Evolutionary conservation across 2,888 invertebrate genomes (phyloP), one percentile per base, ranked within the genome.

Genomic region (Neoaliturus tenellus): DNA sequence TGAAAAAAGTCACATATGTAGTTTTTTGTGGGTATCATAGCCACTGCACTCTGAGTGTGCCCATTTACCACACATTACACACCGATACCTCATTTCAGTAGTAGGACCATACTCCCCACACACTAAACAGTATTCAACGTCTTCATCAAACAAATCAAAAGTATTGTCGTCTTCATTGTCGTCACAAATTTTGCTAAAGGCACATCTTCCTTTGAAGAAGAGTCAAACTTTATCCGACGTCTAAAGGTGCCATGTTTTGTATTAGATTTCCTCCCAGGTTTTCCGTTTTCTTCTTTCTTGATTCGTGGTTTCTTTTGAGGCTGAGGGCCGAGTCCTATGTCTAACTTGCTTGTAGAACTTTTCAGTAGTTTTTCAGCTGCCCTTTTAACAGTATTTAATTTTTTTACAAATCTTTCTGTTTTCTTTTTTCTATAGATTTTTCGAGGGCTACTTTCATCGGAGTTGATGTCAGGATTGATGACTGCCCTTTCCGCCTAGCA

Each of bases 31-130:
- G 25, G 12, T 80, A 25, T 81, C 62, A 3, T 55, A n/a, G 3
- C 81, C 81, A 39, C 81, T 55, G 35, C 58, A 81, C 35, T 81
- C 81, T 25, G 81, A 31, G 35, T 81, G 81, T 62, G 35, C 81
- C 81, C 62, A 55, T 25, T 81, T 81, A 1, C 62, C 62, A 81
- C 81, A 81, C 14, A 44, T 2, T 20, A 58, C 58, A 62, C 81
- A 81, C 39, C 62, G 55, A 55, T 81, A 81, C 81, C 81, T 62
- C 31, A 51, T 80, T 55, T 62, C 62, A 62, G 62, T 25, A 62
- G 62, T 62, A 62, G 33, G 28, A 28, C 80, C 80, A 80, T 51
- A 80, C 55, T 80, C 55, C 35, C 35, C 55, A n/a, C 55, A 80
- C 48, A 80, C 28, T 20, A 62, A 12, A 58, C 81, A 81, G 25